These are phyloP conservation scores for Cerastoderma edule DNA, from an alignment of 2,888 invertebrate genomes.

Conservation along the genomic window DNA sequence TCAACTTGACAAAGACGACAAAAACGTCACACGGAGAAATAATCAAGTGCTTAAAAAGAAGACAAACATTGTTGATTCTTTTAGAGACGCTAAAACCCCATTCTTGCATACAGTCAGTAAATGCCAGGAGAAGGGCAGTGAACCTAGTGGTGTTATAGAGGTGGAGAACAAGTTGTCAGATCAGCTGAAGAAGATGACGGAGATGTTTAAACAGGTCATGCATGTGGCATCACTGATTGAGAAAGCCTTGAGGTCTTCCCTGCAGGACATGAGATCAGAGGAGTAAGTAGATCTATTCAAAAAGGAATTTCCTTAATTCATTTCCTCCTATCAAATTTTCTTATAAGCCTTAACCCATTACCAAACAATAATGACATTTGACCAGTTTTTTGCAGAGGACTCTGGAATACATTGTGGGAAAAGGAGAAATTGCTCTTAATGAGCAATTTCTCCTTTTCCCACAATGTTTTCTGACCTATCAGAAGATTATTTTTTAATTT, in stretches of 20 bases:
- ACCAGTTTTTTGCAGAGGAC: too few species aligned
- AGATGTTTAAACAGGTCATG: slow-evolving; percentile 58
- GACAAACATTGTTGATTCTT: not conserved
- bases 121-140: too few species aligned
- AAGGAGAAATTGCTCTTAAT: not conserved
- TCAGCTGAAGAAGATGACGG: slow-evolving; percentile 48
- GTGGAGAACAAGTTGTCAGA: slow-evolving; percentile 26
- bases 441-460: not conserved
- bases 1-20: not conserved
- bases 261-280: slow-evolving; percentile 66
- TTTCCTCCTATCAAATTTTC: too few species aligned
- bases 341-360: too few species aligned
- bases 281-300: slow-evolving; percentile 61
- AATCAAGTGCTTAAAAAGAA: not conserved
- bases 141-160: too few species aligned
- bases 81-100: too few species aligned
- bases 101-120: too few species aligned
- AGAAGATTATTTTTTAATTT: too few species aligned
- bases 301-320: not conserved
- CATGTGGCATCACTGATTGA: slow-evolving; percentile 63
- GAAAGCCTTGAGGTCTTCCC: slow-evolving; percentile 66
- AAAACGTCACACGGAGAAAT: not conserved
- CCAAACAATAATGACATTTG: too few species aligned
- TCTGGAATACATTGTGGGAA: too few species aligned
- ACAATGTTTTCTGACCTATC: not conserved